Conservation (phyloP, 2,888 invertebrate genomes). For the Bhutanitis thaidina region DNA sequence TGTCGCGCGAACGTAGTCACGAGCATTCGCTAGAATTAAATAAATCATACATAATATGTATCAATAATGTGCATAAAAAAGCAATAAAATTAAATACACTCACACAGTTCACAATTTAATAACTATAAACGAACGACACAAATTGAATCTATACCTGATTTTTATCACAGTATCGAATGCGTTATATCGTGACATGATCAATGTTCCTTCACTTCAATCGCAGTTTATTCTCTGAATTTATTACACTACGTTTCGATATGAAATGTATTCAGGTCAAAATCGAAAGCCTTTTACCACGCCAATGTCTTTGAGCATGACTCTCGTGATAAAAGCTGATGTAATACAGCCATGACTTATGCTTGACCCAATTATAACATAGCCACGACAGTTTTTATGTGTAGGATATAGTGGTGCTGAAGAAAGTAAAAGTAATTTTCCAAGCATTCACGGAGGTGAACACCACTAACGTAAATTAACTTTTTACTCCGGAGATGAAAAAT, state of each 20-base stretch:
- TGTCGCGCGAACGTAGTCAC: too few relatives aligned
- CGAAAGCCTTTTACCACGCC: slow-evolving; percentile 15
- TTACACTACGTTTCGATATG: background rate
- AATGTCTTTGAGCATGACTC: slow-evolving; percentile 13
- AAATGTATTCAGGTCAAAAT: slow-evolving; percentile 20
- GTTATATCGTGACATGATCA: background rate
- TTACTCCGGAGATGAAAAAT: too few relatives aligned
- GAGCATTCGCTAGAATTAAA: too few relatives aligned
- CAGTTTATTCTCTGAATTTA: slow-evolving; percentile 4
- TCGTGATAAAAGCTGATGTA: slow-evolving; percentile 17
- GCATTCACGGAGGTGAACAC: slow-evolving; percentile 25
- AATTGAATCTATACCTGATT: too few relatives aligned
- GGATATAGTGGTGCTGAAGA: slow-evolving; percentile 6
- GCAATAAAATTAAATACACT: too few relatives aligned
- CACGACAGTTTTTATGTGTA: slow-evolving; percentile 21
- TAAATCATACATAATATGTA: too few relatives aligned
- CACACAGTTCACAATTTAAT: too few relatives aligned
- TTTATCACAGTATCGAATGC: too few relatives aligned
- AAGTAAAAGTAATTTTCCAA: slow-evolving; percentile 22
- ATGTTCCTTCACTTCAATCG: background rate
- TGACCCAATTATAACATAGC: slow-evolving; percentile 15
- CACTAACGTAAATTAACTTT: slow-evolving; percentile 5
- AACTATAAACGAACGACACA: too few relatives aligned
- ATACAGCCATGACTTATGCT: slow-evolving; percentile 20
- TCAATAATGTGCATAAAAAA: too few relatives aligned